Base-by-base conservation (phyloP, 1,140 invertebrate genomes). In the Aphelinus atriplicis region DNA sequence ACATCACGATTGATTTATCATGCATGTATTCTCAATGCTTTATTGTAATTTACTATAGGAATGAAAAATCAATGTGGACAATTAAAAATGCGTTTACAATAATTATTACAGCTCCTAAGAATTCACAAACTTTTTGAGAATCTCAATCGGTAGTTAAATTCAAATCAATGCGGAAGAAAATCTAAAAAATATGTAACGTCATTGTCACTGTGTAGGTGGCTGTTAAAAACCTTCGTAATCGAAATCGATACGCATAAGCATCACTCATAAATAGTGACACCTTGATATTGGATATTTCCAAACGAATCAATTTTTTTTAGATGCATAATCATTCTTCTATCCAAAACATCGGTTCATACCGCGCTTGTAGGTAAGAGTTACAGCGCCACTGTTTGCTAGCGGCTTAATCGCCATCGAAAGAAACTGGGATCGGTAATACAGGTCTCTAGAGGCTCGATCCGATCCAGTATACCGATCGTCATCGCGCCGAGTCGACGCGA, bases 381-480 rank as follows among this genome's bases (percentile, higher is more conserved):
- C 2, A 58, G 56, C 67, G 67, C 67, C 67, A 6, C 67, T 5
- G 7, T 50, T 7, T 50, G 67, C 48, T 46, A 48, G 6, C 9
- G 6, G 9, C 1, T 10, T 1, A 60, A 69, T 4, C 10, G n/a
- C 47, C 26, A 26, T 26, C 1, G 26, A 43, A 7, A 47, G 46
- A 46, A 47, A 26, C 5, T 48, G 46, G 26, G 67, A 58, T 69
- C 67, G 67, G 67, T 69, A 69, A 60, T 50, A 45, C 7, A 69
- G 67, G 58, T 7, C 46, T 47, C 56, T 47, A 47, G 56, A 48
- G 48, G 26, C 26, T 26, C 26, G 26, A 26, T 26, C 26, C 26
- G 26, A 26, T 26, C 26, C 26, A 26, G 26, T 26, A 26, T 26
- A 26, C 26, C 26, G 26, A 26, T 26, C 26, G 26, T 26, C 26